Evolutionary conservation across 1,140 invertebrate genomes (phyloP).

Genomic region (Dolichoris vasculosae): DNA sequence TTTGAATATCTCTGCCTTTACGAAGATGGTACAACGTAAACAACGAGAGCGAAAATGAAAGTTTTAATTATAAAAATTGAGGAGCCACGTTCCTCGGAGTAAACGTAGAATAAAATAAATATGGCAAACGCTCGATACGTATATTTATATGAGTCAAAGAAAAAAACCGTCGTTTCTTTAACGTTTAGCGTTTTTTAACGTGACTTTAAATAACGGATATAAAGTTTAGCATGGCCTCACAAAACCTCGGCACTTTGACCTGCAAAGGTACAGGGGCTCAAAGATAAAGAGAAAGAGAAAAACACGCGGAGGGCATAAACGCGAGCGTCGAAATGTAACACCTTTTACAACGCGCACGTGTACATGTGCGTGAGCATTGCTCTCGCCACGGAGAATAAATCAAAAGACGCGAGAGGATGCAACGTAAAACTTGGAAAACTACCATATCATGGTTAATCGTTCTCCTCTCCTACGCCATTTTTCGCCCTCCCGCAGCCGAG

Average conservation of each 20-base stretch:
- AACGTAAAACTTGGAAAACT: constrained; percentile 53
- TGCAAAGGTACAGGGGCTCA: background rate
- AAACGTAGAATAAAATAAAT: background rate
- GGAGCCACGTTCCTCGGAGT: background rate
- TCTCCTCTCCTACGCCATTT: constrained; percentile 14
- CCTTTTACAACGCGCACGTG: background rate
- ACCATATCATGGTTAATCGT: constrained; percentile 54
- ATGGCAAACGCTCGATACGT: background rate
- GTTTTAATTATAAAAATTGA: background rate
- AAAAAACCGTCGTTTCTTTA: background rate
- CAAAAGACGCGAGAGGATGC: constrained; percentile 16
- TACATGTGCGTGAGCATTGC: background rate
- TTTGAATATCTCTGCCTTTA: background rate
- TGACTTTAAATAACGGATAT: constrained; percentile 29
- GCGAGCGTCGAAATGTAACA: background rate
- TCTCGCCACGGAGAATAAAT: constrained; percentile 32
- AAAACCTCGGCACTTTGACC: background rate
- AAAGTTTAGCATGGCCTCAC: background rate
- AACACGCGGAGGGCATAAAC: background rate
- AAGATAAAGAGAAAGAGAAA: background rate
- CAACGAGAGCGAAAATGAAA: background rate
- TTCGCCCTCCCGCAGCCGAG: background rate
- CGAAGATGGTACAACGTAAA: background rate
- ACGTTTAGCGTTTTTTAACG: background rate
- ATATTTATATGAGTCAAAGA: constrained; percentile 13